Conservation (phyloP, 2,113 vertebrate genomes). For the Pseudorhombus dupliciocellatus region DNA sequence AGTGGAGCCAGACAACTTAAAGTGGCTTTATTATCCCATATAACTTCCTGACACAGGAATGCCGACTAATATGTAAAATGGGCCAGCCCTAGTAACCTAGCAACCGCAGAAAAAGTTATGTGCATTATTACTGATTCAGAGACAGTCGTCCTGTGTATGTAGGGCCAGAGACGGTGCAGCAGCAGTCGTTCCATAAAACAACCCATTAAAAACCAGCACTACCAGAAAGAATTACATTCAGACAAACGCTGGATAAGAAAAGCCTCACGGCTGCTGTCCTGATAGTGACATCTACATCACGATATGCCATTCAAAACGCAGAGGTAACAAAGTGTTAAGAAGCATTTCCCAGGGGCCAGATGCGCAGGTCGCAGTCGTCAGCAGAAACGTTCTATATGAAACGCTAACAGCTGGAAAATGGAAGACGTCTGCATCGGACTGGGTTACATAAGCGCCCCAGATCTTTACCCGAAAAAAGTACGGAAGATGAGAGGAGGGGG, state of each 20-base stretch:
- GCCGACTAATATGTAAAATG: neutral
- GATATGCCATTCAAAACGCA: no score
- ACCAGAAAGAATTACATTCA: no score
- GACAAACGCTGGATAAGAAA: no score
- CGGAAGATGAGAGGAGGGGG: neutral
- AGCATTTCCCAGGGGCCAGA: neutral
- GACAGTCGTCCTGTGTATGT: no score
- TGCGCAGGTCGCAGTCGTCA: neutral
- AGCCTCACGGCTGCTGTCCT: no score
- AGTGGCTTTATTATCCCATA: neutral
- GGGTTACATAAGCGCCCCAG: constrained; percentile 56
- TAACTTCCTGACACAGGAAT: neutral
- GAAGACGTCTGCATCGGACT: constrained; percentile 27
- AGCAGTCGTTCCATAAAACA: no score
- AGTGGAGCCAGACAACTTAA: neutral
- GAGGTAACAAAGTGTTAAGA: no score
- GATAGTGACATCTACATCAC: neutral
- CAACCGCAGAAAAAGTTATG: constrained; percentile 4
- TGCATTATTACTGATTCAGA: neutral
- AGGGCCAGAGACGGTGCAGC: no score
- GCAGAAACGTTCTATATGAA: constrained; percentile 4
- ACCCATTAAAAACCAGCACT: no score
- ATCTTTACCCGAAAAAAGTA: constrained; percentile 34
- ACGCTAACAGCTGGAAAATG: constrained; percentile 15
- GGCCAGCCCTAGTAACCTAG: constrained; percentile 18